Base-by-base conservation (phyloP, 1,140 invertebrate species). In the Drosophila orosa region DNA sequence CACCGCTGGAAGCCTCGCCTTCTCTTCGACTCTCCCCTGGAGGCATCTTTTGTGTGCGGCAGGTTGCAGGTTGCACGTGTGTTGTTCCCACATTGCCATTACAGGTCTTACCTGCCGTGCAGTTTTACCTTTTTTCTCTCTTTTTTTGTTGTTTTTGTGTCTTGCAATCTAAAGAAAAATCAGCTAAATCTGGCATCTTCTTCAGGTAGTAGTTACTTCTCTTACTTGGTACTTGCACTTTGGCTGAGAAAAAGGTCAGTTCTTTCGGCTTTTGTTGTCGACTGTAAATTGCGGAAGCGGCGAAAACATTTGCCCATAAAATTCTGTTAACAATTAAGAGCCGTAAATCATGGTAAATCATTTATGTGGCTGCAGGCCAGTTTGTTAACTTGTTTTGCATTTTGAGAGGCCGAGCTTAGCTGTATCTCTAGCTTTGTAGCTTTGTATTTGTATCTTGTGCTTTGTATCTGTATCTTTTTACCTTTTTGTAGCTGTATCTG, bases 381-480 rank as follows among this genome's bases (percentile, higher is more conserved):
- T 19, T 35, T 44, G 57, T 66, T 50, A 68, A 57, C 67, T 69
- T 69, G 67, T 72, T 68, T 72, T 72, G 68, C 68, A 72, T 72
- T 72, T 72, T 31, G 31, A 39, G 33, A 33, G 27, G 8, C 42
- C 42, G 12, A 40, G 31, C 39, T 29, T 7, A 24, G 22, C 17
- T 37, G 40, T 13, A 44, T 58, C 24, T 61, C 0, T 15, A 25
- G 27, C 42, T 47, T 10, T 47, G 24, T 12, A 33, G n/a, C 15
- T n/a, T n/a, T 24, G 56, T 45, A 15, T n/a, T 24, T 25, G 4
- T 31, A 27, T 27, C 27, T n/a, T n/a, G n/a, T n/a, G n/a, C n/a
- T n/a, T n/a, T 33, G 15, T 60, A 17, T 24, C 19, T 62, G 4
- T 44, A 37, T 29, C 31, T 44, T 0, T 62, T n/a, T n/a, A n/a